A percentile compares a stretch with the other conserved stretches of the same genome.
phyloP scores from a whole-genome alignment of 2,113 vertebrate species.

The Crotophaga sulcirostris region DNA sequence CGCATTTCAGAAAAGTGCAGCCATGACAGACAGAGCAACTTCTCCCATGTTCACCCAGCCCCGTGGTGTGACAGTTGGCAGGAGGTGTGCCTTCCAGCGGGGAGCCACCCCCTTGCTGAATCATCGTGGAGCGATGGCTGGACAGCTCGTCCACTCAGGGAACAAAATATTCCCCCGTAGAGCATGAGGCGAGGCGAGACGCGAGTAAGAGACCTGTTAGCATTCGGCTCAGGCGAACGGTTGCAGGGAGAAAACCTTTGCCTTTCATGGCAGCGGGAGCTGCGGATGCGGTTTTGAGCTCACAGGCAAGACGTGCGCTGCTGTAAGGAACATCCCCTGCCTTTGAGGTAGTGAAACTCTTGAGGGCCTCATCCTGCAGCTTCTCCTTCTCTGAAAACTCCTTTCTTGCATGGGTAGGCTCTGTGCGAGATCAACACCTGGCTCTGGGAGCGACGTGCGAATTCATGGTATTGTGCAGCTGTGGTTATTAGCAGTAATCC shows the following conservation, averaged over 20 bases:
- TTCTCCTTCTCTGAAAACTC: not conserved
- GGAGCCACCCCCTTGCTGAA: slow-evolving; percentile 66
- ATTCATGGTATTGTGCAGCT: not conserved
- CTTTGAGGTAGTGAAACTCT: not conserved
- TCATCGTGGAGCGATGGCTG: slow-evolving; percentile 49
- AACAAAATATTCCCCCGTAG: not conserved
- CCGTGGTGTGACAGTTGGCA: slow-evolving; percentile 8
- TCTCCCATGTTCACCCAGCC: slow-evolving; percentile 8
- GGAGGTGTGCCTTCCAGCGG: slow-evolving; percentile 17
- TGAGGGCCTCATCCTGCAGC: not conserved
- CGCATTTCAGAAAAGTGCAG: not conserved
- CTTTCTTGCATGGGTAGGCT: not conserved
- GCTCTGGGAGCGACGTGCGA: not conserved
- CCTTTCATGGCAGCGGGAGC: not conserved
- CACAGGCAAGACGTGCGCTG: not conserved
- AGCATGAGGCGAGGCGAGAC: not conserved
- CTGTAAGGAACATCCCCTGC: not conserved
- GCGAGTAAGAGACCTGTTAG: not conserved
- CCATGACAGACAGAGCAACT: slow-evolving; percentile 27
- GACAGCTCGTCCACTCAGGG: not conserved
- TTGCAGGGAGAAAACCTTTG: not conserved
- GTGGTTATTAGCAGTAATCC: not conserved
- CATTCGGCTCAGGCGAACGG: not conserved
- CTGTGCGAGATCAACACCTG: accelerated
- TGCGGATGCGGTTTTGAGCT: not conserved